Percentiles rank a stretch among this genome's conserved stretches.
Conservation (phyloP, 35 echinoderm and acorn worm species). For the Lytechinus pictus region DNA sequence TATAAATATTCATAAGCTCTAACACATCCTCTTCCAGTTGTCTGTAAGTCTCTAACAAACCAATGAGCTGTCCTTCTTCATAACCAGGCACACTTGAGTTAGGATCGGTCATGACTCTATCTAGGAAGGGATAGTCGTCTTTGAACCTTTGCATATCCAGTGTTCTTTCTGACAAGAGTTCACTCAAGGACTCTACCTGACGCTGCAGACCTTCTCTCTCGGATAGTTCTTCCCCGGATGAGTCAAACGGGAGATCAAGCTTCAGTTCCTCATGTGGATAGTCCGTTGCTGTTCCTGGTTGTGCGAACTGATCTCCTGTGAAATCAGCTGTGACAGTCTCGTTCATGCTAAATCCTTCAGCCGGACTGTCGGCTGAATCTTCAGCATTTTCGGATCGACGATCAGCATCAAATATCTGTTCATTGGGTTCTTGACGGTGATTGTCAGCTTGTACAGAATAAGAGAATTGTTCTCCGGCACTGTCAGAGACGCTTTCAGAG, state of each 20-base stretch:
- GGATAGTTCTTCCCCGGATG: constrained; percentile 11
- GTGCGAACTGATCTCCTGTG: neutral
- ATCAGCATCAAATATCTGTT: neutral
- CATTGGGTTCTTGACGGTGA: neutral
- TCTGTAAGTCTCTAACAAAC: neutral
- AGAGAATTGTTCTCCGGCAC: neutral
- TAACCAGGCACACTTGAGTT: neutral
- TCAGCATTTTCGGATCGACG: neutral
- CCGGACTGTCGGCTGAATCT: neutral
- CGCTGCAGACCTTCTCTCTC: constrained; percentile 44
- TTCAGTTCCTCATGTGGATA: neutral
- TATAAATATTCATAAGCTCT: constrained; percentile 33
- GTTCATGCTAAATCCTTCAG: neutral
- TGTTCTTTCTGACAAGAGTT: constrained; percentile 36
- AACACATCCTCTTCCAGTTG: constrained; percentile 35
- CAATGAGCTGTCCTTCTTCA: neutral
- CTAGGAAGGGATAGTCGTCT: constrained; percentile 35
- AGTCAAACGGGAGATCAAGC: constrained; percentile 37
- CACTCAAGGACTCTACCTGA: constrained; percentile 6
- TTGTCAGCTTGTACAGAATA: neutral
- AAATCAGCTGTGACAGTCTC: neutral
- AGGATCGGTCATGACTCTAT: constrained; percentile 1
- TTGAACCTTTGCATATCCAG: constrained; percentile 32
- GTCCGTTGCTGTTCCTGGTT: neutral
- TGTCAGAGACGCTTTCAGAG: neutral